Conservation (phyloP, 2,888 invertebrate species). For the Chrysolina haemoptera region DNA sequence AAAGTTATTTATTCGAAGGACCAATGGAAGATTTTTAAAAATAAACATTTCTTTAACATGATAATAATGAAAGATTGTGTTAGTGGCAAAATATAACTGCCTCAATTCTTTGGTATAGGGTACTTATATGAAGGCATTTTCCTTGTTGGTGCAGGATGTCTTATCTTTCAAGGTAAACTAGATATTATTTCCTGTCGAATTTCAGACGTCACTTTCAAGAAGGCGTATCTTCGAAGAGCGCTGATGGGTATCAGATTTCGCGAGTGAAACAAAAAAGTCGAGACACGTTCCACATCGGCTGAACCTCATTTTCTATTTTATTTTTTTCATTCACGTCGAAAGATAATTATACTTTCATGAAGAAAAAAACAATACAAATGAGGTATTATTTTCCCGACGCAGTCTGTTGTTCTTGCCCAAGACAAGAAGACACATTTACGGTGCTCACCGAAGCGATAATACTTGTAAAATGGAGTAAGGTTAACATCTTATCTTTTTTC, state of each 20-base stretch:
- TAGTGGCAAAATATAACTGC: no score
- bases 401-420: constrained; percentile 28
- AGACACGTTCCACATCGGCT: neutral
- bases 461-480: constrained; percentile 42
- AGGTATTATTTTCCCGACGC: constrained; percentile 26
- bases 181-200: neutral
- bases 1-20: no score
- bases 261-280: neutral
- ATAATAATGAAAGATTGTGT: no score
- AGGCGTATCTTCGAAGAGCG: neutral
- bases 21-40: no score
- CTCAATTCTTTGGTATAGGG: no score
- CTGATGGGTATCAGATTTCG: neutral
- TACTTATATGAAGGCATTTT: no score
- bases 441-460: constrained; percentile 39
- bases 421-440: constrained; percentile 40
- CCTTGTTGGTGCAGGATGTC: neutral
- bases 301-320: constrained; percentile 15
- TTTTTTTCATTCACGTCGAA: constrained; percentile 12
- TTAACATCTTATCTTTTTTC: constrained; percentile 37
- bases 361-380: constrained; percentile 38
- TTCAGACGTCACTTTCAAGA: neutral
- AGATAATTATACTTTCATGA: constrained; percentile 26
- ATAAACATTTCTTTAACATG: no score
- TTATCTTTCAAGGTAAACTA: neutral